Conservation (phyloP, 2,797 vertebrate genomes). For the Macropus fuliginosus region DNA sequence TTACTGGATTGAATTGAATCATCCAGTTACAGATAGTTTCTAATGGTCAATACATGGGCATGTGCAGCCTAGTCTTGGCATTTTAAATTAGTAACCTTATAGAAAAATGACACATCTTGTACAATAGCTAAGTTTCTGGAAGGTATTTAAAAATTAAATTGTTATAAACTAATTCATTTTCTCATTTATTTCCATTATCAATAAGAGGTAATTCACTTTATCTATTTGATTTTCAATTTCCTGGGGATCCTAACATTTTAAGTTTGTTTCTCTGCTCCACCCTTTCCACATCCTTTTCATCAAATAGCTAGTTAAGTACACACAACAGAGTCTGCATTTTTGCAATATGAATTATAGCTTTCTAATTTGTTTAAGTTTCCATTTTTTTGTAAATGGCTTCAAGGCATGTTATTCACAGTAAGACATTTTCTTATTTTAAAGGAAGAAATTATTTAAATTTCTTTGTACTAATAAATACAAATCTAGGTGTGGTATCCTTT, state of each 20-base stretch:
- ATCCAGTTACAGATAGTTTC: neutral
- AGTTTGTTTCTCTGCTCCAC: slow-evolving; percentile 30
- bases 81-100: slow-evolving; percentile 17
- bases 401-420: neutral
- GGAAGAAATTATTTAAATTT: slow-evolving; percentile 19
- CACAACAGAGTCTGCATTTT: neutral
- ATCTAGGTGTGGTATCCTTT: neutral
- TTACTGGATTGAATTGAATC: neutral
- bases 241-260: slow-evolving; percentile 26
- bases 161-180: slow-evolving; percentile 45
- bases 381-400: neutral
- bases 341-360: neutral
- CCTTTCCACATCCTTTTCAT: neutral
- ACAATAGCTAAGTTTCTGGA: slow-evolving; percentile 21
- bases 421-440: slow-evolving; percentile 50
- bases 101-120: slow-evolving; percentile 27
- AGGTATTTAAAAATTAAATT: neutral
- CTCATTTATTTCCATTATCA: neutral
- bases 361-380: neutral
- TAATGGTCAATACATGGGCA: neutral
- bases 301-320: neutral
- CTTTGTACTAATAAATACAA: slow-evolving; percentile 25
- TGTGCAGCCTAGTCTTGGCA: neutral
- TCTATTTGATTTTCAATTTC: neutral
- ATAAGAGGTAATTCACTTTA: neutral